These are phyloP conservation scores for Phalacrocorax aristotelis DNA, from an alignment of 2,113 vertebrate genomes.

Conservation along the genomic window DNA sequence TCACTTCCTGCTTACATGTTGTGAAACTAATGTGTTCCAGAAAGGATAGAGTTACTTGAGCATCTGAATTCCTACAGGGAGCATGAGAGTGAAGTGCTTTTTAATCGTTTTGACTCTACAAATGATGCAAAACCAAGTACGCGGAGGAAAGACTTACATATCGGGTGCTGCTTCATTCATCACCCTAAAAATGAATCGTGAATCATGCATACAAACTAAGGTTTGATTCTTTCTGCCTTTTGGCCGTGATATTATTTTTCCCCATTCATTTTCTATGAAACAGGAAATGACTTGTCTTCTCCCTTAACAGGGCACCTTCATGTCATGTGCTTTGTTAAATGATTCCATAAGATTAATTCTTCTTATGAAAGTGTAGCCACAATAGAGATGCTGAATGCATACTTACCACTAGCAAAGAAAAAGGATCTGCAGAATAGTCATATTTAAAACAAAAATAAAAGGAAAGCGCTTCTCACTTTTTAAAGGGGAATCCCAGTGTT, in stretches of 20 bases:
- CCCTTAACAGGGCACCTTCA: not conserved
- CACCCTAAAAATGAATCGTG: not conserved
- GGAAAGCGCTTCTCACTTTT: not conserved
- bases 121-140: slow-evolving; percentile 16
- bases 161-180: not conserved
- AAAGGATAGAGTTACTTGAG: not conserved
- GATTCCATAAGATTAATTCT: not conserved
- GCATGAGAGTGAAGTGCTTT: not conserved
- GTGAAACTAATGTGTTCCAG: slow-evolving; percentile 10
- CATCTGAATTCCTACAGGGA: not conserved
- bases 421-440: not conserved
- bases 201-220: not conserved
- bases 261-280: not conserved
- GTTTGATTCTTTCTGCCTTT: not conserved
- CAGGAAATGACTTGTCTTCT: not conserved
- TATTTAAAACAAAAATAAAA: not conserved
- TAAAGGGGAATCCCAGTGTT: not conserved
- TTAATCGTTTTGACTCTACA: not conserved
- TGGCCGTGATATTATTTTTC: not conserved
- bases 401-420: not conserved
- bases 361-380: not conserved
- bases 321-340: not conserved
- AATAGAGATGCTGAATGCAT: not conserved
- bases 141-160: not conserved
- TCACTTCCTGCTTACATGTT: not conserved